phyloP scores from a whole-genome alignment of 2,797 vertebrate species.

The Monodelphis domestica region DNA sequence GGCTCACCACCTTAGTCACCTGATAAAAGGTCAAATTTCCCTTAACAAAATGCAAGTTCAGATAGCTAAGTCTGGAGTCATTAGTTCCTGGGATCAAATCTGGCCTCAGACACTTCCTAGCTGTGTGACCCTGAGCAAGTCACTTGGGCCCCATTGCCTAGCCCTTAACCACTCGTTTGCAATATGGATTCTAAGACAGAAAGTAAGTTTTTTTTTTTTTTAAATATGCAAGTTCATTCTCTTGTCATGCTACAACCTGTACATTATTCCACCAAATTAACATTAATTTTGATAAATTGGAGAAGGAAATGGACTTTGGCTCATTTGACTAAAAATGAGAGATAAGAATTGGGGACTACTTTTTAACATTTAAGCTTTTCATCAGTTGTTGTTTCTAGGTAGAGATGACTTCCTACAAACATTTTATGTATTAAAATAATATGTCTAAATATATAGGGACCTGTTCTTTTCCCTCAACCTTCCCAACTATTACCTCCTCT shows the following conservation, averaged over 20 bases:
- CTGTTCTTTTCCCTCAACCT: not conserved
- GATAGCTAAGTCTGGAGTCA: too few relatives aligned
- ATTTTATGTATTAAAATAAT: not conserved
- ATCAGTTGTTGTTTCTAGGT: not conserved
- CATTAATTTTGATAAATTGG: not conserved
- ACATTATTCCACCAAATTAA: slow-evolving; percentile 21
- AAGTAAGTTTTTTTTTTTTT: too few relatives aligned
- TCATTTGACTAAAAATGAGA: not conserved
- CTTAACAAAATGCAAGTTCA: too few relatives aligned
- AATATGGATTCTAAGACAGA: too few relatives aligned
- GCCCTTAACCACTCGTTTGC: too few relatives aligned
- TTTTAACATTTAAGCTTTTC: not conserved
- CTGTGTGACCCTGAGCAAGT: too few relatives aligned
- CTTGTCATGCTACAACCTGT: not conserved
- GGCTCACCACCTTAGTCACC: not conserved
- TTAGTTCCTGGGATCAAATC: too few relatives aligned
- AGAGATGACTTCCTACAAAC: not conserved
- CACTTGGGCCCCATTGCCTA: too few relatives aligned
- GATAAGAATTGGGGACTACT: not conserved
- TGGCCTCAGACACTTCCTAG: too few relatives aligned
- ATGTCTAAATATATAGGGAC: not conserved
- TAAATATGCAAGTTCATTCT: not conserved
- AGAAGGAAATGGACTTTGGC: not conserved
- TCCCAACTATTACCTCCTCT: not conserved
- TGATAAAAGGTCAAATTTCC: slow-evolving; percentile 39